Conservation (phyloP, 2,113 vertebrate species). For the Apodemus speciosus region DNA sequence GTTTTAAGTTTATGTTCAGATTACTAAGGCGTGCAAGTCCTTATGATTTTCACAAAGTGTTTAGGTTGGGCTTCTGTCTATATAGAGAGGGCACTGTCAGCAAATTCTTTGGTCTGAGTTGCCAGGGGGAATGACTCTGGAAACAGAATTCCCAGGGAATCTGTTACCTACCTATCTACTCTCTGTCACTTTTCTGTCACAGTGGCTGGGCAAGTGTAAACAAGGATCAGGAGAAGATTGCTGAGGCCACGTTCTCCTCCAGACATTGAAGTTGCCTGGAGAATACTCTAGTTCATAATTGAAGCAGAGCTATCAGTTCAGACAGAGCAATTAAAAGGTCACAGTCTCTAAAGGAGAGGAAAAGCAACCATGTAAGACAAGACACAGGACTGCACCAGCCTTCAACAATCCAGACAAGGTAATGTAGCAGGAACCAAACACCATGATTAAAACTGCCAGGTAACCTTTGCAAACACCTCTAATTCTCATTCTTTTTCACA, state of each 20-base stretch:
- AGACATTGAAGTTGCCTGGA: slow-evolving; percentile 65
- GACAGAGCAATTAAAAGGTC: slow-evolving; percentile 16
- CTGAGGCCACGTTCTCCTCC: not conserved
- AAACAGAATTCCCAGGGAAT: not conserved
- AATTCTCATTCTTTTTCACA: not conserved
- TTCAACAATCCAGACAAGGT: not conserved
- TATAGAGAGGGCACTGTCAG: not conserved
- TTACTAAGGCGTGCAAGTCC: not conserved
- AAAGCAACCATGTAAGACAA: not conserved
- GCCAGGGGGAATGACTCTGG: slow-evolving; percentile 24
- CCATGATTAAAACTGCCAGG: not conserved
- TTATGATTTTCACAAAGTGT: not conserved
- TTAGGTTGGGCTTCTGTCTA: slow-evolving; percentile 15
- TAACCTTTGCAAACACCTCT: not conserved
- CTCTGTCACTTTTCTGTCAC: not conserved
- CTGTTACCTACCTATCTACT: not conserved
- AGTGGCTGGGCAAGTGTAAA: not conserved
- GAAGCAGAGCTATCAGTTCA: not conserved
- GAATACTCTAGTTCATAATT: slow-evolving; percentile 23
- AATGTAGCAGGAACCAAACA: not conserved
- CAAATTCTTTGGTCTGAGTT: slow-evolving; percentile 23
- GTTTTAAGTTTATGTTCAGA: not conserved
- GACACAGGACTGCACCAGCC: not conserved
- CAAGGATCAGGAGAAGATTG: not conserved
- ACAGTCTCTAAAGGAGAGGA: not conserved